A percentile compares a stretch with the other conserved stretches of the same genome.
Conservation (phyloP, 2,113 vertebrate genomes). For the Pagrus major region DNA sequence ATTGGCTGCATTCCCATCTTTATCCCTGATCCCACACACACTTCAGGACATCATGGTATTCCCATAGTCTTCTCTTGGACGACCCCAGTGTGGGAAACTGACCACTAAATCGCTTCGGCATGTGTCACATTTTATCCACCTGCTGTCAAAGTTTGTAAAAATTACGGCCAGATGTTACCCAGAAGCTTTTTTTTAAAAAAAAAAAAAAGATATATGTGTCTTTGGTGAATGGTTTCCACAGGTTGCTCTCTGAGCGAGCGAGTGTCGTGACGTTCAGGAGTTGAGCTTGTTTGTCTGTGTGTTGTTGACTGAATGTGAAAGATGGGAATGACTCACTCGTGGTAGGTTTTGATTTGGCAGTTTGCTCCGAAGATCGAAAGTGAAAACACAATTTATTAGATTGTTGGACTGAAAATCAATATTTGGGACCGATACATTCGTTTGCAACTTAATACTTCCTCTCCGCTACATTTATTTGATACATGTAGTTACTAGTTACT, state of each 20-base stretch:
- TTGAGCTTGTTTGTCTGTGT: neutral
- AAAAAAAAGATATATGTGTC: slow-evolving; percentile 17
- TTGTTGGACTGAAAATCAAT: no score
- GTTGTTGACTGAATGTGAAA: neutral
- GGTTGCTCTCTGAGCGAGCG: neutral
- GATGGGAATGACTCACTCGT: neutral
- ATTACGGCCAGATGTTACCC: slow-evolving; percentile 19
- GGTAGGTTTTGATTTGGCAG: neutral
- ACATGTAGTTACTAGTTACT: no score
- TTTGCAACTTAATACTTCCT: no score
- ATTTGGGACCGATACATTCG: no score
- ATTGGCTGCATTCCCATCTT: slow-evolving; percentile 61
- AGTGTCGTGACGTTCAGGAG: no score
- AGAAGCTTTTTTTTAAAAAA: slow-evolving; percentile 1
- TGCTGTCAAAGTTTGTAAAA: slow-evolving; percentile 10
- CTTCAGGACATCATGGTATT: slow-evolving; percentile 24
- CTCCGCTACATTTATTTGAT: no score
- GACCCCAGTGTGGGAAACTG: slow-evolving; percentile 18
- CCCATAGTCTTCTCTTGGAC: slow-evolving; percentile 9
- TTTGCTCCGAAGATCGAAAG: neutral
- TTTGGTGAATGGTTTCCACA: slow-evolving; percentile 28
- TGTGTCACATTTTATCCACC: slow-evolving; percentile 37
- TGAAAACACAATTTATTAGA: no score
- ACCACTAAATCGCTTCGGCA: slow-evolving; percentile 31
- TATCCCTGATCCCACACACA: slow-evolving; percentile 31